phyloP scores from a whole-genome alignment of 2,113 vertebrate species.

The Crotalus helleri region DNA sequence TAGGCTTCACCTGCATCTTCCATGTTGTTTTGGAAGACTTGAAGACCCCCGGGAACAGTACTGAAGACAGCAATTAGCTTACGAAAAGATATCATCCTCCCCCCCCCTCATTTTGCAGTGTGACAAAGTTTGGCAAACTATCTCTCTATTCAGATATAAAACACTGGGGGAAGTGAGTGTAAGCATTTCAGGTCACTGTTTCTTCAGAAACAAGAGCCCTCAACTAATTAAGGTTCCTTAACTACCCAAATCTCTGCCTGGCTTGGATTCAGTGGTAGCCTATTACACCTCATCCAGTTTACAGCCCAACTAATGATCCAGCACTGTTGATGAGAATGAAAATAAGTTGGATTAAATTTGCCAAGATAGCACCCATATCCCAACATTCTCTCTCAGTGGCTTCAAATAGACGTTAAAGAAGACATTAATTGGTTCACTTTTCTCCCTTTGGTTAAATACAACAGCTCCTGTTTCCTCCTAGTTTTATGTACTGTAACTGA shows the following conservation, averaged over 20 bases:
- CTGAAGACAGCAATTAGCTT: background rate
- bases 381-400: background rate
- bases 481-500: constrained; percentile 5
- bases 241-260: background rate
- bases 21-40: background rate
- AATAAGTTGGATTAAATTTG: background rate
- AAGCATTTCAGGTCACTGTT: background rate
- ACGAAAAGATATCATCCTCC: background rate
- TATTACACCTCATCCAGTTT: background rate
- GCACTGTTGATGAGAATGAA: background rate
- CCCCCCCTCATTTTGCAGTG: background rate
- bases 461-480: background rate
- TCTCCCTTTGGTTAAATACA: background rate
- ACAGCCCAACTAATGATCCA: background rate
- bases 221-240: background rate
- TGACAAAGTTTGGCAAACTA: background rate
- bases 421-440: background rate
- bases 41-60: background rate
- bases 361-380: background rate
- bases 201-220: background rate
- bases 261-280: background rate
- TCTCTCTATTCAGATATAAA: background rate
- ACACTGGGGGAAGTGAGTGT: background rate
- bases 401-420: background rate
- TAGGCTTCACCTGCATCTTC: background rate